Percentiles rank a stretch among this genome's conserved stretches.
These are phyloP conservation scores for Oopsacas minuta DNA, from an alignment of 37 sponge, comb jelly and placozoan species.

Conservation along the genomic window DNA sequence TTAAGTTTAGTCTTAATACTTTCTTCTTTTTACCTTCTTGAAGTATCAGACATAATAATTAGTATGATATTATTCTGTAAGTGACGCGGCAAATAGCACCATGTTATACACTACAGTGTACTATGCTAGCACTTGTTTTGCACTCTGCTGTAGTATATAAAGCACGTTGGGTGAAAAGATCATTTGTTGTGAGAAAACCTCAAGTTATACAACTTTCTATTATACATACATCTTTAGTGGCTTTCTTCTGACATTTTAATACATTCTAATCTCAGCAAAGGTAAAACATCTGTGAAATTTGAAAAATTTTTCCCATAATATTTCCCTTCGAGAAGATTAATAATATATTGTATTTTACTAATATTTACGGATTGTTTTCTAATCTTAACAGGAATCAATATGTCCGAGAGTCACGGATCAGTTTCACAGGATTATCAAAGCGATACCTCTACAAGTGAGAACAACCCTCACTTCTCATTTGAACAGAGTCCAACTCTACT, in stretches of 20 bases:
- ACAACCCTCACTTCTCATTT: not conserved
- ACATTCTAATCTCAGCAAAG: not conserved
- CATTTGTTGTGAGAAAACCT: constrained; percentile 4
- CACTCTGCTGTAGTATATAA: not conserved
- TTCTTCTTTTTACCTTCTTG: no score
- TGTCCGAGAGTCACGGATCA: not conserved
- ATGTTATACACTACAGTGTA: not conserved
- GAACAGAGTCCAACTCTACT: not conserved
- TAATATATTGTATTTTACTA: not conserved
- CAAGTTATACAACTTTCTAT: constrained; percentile 14
- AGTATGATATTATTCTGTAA: not conserved
- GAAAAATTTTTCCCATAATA: not conserved
- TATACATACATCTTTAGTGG: not conserved
- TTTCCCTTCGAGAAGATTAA: not conserved
- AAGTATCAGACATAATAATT: constrained; percentile 16
- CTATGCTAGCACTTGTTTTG: not conserved
- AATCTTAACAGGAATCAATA: not conserved
- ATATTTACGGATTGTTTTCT: not conserved
- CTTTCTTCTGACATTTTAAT: not conserved
- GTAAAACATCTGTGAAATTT: not conserved
- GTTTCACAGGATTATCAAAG: constrained; percentile 15
- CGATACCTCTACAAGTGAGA: not conserved
- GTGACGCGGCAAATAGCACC: not conserved
- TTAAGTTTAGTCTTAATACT: not conserved
- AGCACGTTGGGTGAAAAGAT: not conserved